Conservation (phyloP, 92 coral and sea anemone species). For the Epizoanthus rinbou region DNA sequence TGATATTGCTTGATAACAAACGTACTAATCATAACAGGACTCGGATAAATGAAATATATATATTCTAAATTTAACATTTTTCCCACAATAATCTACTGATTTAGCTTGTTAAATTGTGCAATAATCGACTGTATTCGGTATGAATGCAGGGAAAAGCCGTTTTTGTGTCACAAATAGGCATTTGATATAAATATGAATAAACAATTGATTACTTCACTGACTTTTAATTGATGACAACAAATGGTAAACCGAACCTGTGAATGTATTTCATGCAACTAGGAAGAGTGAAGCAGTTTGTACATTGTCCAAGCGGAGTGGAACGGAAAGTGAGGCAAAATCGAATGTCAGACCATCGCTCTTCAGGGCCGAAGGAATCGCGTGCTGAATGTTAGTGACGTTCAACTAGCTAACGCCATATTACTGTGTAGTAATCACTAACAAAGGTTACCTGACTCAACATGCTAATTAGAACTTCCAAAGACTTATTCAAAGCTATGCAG, state of each 20-base stretch:
- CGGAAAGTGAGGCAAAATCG: neutral
- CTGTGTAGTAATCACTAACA: neutral
- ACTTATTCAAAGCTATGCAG: too few species aligned
- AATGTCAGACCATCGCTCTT: neutral
- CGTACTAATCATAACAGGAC: slow-evolving; percentile 1
- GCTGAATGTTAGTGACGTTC: neutral
- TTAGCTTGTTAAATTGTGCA: neutral
- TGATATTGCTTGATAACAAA: slow-evolving; percentile 29
- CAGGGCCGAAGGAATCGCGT: neutral
- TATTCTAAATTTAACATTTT: neutral
- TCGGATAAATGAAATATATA: neutral
- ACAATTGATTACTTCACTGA: slow-evolving; percentile 1
- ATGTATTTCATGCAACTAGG: neutral
- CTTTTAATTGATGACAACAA: slow-evolving; percentile 1
- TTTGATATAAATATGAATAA: neutral
- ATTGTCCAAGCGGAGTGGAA: neutral
- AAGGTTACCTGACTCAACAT: neutral
- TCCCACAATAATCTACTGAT: neutral
- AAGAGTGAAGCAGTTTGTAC: neutral
- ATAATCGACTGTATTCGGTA: too few species aligned
- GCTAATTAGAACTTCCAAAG: neutral
- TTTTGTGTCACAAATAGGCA: neutral
- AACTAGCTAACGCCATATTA: neutral
- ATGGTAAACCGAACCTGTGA: neutral
- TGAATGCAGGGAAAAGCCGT: neutral